These are phyloP conservation scores for Coryphaenoides rupestris DNA, from an alignment of 2,113 vertebrate species.

Conservation along the genomic window DNA sequence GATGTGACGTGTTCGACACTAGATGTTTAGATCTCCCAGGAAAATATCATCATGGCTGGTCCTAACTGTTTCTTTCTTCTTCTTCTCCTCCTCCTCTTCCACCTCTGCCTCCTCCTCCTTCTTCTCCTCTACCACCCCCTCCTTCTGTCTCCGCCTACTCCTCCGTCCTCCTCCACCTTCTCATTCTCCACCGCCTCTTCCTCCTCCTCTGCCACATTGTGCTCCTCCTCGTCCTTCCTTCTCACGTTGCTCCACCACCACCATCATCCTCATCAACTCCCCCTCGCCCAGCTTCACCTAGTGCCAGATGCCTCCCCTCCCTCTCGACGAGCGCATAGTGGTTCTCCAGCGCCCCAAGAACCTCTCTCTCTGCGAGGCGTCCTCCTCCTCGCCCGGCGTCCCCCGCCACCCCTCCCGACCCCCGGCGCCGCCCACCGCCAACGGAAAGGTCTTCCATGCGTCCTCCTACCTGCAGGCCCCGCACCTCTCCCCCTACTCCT, in stretches of 20 bases:
- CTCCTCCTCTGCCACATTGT: background rate
- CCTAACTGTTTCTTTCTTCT: no score
- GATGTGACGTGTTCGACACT: constrained; percentile 33
- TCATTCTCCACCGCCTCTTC: background rate
- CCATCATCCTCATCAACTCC: no score
- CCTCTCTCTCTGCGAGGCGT: constrained; percentile 64
- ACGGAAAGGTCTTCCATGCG: constrained; percentile 50
- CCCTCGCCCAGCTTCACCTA: constrained; percentile 61
- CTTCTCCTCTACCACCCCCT: no score
- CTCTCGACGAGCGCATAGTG: constrained; percentile 83
- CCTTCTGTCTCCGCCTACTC: no score
- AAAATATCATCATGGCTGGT: no score
- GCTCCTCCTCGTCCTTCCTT: constrained; percentile 30
- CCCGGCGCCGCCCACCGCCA: constrained; percentile 21
- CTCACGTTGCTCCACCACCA: background rate
- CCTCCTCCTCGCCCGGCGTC: no score
- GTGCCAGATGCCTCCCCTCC: constrained; percentile 84
- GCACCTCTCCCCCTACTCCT: constrained; percentile 54
- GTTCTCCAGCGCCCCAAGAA: constrained; percentile 79
- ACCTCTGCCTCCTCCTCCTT: no score
- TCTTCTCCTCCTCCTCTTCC: no score
- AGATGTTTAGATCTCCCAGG: constrained; percentile 12
- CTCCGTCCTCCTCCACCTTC: no score
- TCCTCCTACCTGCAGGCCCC: constrained; percentile 48
- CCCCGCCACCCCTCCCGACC: no score